Base-by-base conservation (phyloP, 2,797 vertebrate species). In the Phoebastria nigripes region DNA sequence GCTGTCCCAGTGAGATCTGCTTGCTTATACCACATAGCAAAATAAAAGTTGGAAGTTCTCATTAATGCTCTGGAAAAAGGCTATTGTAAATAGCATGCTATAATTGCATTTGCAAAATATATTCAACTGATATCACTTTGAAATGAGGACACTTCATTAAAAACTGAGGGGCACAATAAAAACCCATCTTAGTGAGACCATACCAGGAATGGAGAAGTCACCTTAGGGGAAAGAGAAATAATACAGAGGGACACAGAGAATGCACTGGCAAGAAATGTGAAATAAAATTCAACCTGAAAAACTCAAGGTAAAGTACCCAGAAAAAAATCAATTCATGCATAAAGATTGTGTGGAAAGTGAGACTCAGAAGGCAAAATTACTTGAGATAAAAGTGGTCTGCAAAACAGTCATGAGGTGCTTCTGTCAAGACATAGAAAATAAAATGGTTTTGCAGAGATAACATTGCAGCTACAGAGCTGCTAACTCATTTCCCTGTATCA, bases 51-150 rank as follows among this genome's bases (percentile, higher is more conserved):
- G 35, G 47, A 58, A 76, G 29, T 71, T 91, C 72, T 94, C 29
- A 88, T 89, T 95, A 93, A 71, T 63, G 21, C 22, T 82, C 37
- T 51, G 79, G 66, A 88, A 77, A 37, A 62, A 77, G 28, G 54
- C 15, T 92, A 62, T 69, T 90, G 78, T 90, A 89, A 94, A 87
- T 76, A 89, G 42, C 47, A 63, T 13, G 19, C 22, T 89, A 39
- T 87, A 93, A 94, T 73, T 94, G 39, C 52, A 89, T 89, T 82
- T 96, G 25, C 12, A 66, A 77, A 92, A 80, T 70, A 77, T 52
- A 70, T 73, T 85, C 59, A 47, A 44, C 26, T 51, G 35, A 61
- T 69, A 37, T 21, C 55, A 73, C 66, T 70, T 73, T 84, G 89
- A 94, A 92, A 94, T 49, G 31, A 92, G 52, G 59, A 85, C 44